Percentiles rank a stretch among this genome's conserved stretches.
These are phyloP conservation scores for Teleopsis dalmanni DNA, from an alignment of 1,140 invertebrate genomes.

Conservation along the genomic window DNA sequence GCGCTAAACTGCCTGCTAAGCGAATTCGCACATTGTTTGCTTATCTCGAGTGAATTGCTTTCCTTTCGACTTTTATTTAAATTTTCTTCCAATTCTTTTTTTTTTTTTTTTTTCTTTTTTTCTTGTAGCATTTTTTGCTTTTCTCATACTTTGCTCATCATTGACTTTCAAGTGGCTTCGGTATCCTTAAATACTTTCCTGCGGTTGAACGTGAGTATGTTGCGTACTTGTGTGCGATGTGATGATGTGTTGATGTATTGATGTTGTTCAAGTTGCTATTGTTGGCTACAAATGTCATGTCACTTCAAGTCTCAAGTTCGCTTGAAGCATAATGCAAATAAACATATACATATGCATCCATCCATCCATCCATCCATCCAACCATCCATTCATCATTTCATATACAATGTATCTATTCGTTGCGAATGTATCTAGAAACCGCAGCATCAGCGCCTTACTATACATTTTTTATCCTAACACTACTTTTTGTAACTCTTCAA, in stretches of 20 bases:
- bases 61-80: background rate
- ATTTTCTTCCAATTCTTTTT: background rate
- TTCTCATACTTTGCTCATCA: too few relatives aligned
- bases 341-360: background rate
- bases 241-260: background rate
- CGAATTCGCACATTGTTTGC: constrained; percentile 11
- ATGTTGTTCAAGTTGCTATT: too few relatives aligned
- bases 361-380: too few relatives aligned
- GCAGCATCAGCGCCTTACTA: too few relatives aligned
- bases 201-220: background rate
- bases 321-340: constrained; percentile 1
- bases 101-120: background rate
- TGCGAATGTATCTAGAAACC: too few relatives aligned
- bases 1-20: constrained; percentile 7
- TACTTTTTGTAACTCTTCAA: too few relatives aligned
- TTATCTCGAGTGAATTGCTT: constrained; percentile 11
- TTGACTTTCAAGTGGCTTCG: too few relatives aligned
- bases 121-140: background rate
- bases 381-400: too few relatives aligned
- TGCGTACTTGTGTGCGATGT: background rate
- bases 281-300: constrained; percentile 1
- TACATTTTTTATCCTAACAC: too few relatives aligned
- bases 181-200: too few relatives aligned
- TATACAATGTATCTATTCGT: too few relatives aligned
- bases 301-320: constrained; percentile 3